Conservation (phyloP, 2,797 vertebrate genomes). For the Apodemus agrarius region DNA sequence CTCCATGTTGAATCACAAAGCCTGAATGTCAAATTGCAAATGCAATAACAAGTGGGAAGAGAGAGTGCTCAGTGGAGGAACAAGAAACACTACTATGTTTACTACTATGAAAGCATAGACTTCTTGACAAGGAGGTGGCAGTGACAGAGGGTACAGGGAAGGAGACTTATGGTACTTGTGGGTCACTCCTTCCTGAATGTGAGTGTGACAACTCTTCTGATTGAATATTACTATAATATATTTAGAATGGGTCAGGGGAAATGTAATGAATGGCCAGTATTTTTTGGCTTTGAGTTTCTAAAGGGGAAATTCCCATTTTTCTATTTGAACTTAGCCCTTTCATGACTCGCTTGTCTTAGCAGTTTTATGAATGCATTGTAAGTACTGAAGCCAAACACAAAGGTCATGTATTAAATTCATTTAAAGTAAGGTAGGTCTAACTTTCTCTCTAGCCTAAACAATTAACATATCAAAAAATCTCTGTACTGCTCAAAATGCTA, state of each 20-base stretch:
- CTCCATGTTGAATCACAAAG: not conserved
- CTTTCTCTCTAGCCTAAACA: not conserved
- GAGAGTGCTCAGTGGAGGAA: not conserved
- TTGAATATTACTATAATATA: not conserved
- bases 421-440: not conserved
- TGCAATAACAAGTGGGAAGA: not conserved
- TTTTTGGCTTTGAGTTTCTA: not conserved
- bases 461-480: not conserved
- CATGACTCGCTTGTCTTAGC: not conserved
- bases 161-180: rapidly evolving
- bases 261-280: not conserved
- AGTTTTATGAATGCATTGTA: not conserved
- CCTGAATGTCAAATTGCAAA: not conserved
- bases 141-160: too few relatives aligned
- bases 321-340: not conserved
- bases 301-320: not conserved
- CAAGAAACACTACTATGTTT: not conserved
- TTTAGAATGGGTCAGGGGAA: not conserved
- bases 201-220: not conserved
- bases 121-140: not conserved
- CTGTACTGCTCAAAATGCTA: not conserved
- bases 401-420: not conserved
- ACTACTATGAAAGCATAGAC: not conserved
- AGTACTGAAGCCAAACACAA: not conserved
- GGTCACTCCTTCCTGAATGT: not conserved